A percentile compares a stretch with the other conserved stretches of the same genome.
Conservation (phyloP, 2,888 invertebrate genomes). For the Scrobipalpa costella region DNA sequence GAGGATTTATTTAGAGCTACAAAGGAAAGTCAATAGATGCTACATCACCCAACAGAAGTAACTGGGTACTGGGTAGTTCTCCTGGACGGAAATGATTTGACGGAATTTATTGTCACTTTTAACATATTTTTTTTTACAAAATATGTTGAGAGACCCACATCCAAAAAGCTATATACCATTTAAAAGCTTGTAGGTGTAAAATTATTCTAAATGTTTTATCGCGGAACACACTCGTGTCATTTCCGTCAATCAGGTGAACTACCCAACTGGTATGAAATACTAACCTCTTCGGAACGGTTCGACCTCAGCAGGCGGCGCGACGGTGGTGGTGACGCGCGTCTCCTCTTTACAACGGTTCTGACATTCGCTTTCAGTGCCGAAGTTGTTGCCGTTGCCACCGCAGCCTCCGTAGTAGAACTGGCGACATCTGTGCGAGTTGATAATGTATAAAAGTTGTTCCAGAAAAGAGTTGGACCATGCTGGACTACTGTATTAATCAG, state of each 20-base stretch:
- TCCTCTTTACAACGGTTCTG: conserved; percentile 81
- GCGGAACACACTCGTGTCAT: too few relatives aligned
- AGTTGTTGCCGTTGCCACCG: conserved; percentile 94
- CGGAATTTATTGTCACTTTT: not conserved
- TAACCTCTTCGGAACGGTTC: conserved; percentile 32
- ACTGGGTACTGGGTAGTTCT: too few relatives aligned
- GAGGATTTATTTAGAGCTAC: too few relatives aligned
- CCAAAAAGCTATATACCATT: too few relatives aligned
- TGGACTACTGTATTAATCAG: not conserved
- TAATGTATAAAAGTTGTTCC: not conserved
- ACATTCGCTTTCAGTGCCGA: conserved; percentile 85
- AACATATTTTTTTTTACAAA: not conserved
- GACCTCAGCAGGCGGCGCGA: conserved; percentile 39
- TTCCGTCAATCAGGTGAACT: too few relatives aligned
- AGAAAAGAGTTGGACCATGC: not conserved
- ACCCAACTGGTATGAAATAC: not conserved
- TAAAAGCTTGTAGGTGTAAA: too few relatives aligned
- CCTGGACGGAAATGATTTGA: too few relatives aligned
- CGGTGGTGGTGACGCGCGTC: conserved; percentile 64
- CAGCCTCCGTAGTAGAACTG: conserved; percentile 96
- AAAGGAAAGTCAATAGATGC: too few relatives aligned
- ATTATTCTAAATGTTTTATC: too few relatives aligned
- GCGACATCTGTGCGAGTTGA: conserved; percentile 78
- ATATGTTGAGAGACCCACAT: too few relatives aligned
- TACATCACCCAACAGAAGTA: too few relatives aligned